Percentiles rank a stretch among this genome's conserved stretches.
phyloP scores from a whole-genome alignment of 2,113 vertebrate species.

The Triplophysa dalaica region DNA sequence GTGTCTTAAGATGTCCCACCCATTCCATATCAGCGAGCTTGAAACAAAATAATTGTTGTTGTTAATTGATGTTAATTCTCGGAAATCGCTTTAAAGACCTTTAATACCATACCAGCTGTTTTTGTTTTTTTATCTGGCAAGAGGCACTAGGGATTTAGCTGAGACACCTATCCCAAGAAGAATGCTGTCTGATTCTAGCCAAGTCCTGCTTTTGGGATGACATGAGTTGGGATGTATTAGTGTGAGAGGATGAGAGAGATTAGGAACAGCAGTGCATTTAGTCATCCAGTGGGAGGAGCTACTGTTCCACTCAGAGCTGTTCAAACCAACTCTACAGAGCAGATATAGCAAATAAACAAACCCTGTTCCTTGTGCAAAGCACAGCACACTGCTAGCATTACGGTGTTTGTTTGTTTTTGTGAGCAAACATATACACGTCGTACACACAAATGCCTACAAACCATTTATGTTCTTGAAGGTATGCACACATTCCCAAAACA shows the following conservation, averaged over 20 bases:
- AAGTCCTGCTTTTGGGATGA: slow-evolving; percentile 40
- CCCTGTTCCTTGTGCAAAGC: background rate
- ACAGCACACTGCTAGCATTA: background rate
- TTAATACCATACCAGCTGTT: background rate
- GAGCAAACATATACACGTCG: background rate
- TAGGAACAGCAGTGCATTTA: slow-evolving; percentile 8
- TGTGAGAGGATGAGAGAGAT: slow-evolving; percentile 19
- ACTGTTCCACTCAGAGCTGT: slow-evolving; percentile 13
- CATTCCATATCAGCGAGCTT: too few species aligned
- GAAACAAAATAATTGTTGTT: too few species aligned
- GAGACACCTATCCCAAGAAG: slow-evolving; percentile 23
- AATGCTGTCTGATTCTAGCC: slow-evolving; percentile 31
- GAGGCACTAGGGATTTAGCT: slow-evolving; percentile 18
- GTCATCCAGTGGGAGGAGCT: slow-evolving; percentile 47
- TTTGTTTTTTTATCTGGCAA: slow-evolving; percentile 10
- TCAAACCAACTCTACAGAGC: background rate
- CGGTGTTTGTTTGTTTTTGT: background rate
- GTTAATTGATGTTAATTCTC: too few species aligned
- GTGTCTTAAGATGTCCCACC: too few species aligned
- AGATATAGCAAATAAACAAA: slow-evolving; percentile 14
- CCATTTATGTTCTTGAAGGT: background rate
- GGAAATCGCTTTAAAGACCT: too few species aligned
- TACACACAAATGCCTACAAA: slow-evolving; percentile 6
- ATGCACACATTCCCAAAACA: background rate
- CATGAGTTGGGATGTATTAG: slow-evolving; percentile 41